phyloP scores from a whole-genome alignment of 2,113 vertebrate genomes.

The Mormyrus iriodes region DNA sequence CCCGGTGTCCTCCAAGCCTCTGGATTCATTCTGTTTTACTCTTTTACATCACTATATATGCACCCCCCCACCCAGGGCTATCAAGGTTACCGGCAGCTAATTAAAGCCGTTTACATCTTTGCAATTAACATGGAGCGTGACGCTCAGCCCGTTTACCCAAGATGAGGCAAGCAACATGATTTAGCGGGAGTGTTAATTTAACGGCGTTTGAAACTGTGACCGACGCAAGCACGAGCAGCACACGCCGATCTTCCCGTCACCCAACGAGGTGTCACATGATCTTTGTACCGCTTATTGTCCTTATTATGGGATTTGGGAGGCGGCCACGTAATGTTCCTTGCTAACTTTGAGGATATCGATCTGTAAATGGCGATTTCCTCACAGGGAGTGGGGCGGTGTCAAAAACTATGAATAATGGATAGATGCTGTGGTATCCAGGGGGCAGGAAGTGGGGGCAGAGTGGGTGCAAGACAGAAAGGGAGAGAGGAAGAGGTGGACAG shows the following conservation, averaged over 20 bases:
- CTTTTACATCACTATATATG: neutral
- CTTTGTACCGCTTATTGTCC: neutral
- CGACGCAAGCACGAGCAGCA: neutral
- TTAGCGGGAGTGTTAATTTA: slow-evolving; percentile 7
- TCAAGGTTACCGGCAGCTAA: slow-evolving; percentile 8
- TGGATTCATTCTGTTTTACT: neutral
- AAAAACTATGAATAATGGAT: slow-evolving; percentile 18
- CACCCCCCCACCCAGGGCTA: neutral
- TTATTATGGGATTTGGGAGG: neutral
- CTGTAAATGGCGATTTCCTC: neutral
- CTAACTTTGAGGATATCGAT: slow-evolving; percentile 7
- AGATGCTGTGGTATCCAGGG: neutral
- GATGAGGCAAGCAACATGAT: neutral
- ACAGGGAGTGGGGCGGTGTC: neutral
- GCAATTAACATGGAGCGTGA: neutral
- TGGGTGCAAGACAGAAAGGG: neutral
- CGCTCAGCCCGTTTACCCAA: neutral
- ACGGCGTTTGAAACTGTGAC: neutral
- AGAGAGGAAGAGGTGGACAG: neutral
- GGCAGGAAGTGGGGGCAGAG: slow-evolving; percentile 4
- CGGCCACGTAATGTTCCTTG: neutral
- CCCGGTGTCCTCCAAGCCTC: neutral
- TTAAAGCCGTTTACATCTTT: slow-evolving; percentile 8
- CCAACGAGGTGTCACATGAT: neutral
- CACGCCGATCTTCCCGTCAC: neutral